phyloP scores from a whole-genome alignment of 2,888 invertebrate species.

The Drosophila neutralis region DNA sequence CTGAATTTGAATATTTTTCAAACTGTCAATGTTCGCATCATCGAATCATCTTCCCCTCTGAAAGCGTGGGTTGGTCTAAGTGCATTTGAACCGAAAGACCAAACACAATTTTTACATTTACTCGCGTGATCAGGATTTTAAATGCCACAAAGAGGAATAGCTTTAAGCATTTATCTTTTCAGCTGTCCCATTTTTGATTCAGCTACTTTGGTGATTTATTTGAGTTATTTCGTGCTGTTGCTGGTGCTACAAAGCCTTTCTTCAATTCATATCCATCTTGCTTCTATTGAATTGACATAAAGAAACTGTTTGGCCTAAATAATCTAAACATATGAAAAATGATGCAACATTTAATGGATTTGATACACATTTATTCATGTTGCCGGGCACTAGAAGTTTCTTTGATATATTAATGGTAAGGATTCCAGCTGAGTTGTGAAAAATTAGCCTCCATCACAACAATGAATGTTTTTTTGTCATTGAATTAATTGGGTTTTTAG shows the following conservation, averaged over 20 bases:
- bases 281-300: slow-evolving; percentile 30
- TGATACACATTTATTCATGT: slow-evolving; percentile 2
- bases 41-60: neutral
- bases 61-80: slow-evolving; percentile 22
- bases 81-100: slow-evolving; percentile 20
- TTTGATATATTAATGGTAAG: slow-evolving; percentile 40
- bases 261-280: neutral
- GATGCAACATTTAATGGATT: slow-evolving; percentile 29
- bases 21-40: slow-evolving; percentile 38
- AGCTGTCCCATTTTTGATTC: slow-evolving; percentile 8
- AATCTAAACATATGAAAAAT: slow-evolving; percentile 30
- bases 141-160: slow-evolving; percentile 23
- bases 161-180: slow-evolving; percentile 33
- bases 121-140: slow-evolving; percentile 36
- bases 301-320: slow-evolving; percentile 17
- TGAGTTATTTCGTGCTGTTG: slow-evolving; percentile 6
- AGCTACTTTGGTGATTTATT: slow-evolving; percentile 57
- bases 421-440: neutral
- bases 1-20: slow-evolving; percentile 66
- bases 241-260: neutral
- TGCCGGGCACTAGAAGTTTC: neutral
- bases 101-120: slow-evolving; percentile 14
- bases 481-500: slow-evolving; percentile 7
- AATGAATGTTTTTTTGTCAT: neutral
- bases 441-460: neutral